Evolutionary conservation across 2,797 vertebrate species (phyloP), one percentile per base, ranked within the genome.

Genomic region (Onychomys arenicola): DNA sequence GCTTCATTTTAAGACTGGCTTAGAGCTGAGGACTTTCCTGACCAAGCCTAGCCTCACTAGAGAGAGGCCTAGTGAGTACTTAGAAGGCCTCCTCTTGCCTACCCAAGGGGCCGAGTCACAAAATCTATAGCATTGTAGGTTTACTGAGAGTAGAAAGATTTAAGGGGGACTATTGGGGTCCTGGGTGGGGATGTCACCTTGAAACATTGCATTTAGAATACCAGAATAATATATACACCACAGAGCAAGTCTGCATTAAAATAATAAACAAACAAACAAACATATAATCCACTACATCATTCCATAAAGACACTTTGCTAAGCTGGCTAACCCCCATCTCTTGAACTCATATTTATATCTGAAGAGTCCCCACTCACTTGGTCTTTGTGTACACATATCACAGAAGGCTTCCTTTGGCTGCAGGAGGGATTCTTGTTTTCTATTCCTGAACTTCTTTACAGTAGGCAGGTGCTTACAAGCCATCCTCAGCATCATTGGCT

Each of bases 1-100:
- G 49, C 55, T 95, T 91, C 90, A 71, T 95, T 91, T 40, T 40
- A 80, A 83, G 55, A 93, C 23, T 52, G 76, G 81, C 69, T 73
- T 85, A 32, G 55, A 96, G 84, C 43, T 73, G 40, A 88, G 89
- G 69, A 83, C 32, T 6, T 23, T 49, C 6, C 57, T 59, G 16
- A 71, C 14, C 55, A 59, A 83, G 52, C 34, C 86, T 55, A 73
- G 59, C 90, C 40, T 87, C 23, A 14, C 1, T 55, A 34, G 91
- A 88, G 25, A 93, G 92, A 93, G 27, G 3, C 8, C 86, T 14
- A 2, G 34, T 92, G 73, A 43, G 75, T 75, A 93, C 32, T 2
- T 0, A 32, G 80, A 93, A 84, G 21, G n/a, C 1, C 9, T 75
- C 61, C 43, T 91, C 4, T 13, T 29, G 32, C 52, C 25, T 77